Evolutionary conservation across 2,797 vertebrate species (phyloP).

Genomic region (Manis crassicaudata): DNA sequence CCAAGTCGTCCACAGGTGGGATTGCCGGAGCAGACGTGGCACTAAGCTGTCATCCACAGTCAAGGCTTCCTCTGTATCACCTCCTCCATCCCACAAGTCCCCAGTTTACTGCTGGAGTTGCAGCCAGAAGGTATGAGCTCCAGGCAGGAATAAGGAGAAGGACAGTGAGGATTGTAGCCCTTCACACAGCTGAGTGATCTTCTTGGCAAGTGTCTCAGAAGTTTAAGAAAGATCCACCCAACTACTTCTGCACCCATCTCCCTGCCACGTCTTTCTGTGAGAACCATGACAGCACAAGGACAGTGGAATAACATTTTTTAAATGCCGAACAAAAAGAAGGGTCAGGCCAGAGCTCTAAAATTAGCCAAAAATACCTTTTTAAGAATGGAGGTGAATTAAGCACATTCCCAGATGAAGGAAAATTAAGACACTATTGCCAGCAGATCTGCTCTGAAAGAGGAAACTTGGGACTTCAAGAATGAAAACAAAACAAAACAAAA

Average conservation of each 20-base stretch:
- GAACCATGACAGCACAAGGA: fast-evolving
- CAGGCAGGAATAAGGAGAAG: background rate
- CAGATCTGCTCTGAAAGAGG: background rate
- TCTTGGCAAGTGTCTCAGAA: background rate
- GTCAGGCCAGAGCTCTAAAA: background rate
- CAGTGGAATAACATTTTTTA: background rate
- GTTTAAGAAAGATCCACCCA: background rate
- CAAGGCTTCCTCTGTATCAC: background rate
- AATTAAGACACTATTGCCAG: background rate
- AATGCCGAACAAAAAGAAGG: background rate
- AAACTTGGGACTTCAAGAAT: background rate
- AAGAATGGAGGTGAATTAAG: background rate
- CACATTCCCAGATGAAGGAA: background rate
- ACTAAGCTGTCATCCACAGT: background rate
- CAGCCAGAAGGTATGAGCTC: background rate
- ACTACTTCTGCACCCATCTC: background rate
- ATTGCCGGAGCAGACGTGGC: fast-evolving
- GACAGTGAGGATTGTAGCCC: background rate
- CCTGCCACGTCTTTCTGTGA: too few species aligned
- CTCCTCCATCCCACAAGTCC: background rate
- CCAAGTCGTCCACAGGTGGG: background rate
- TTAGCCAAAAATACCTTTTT: background rate
- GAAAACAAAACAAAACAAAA: background rate
- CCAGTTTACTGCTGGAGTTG: background rate
- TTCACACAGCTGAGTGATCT: background rate